Evolutionary conservation across 1,140 invertebrate species (phyloP), one percentile per base, ranked within the genome.

Genomic region (Aphaenogaster floridana): DNA sequence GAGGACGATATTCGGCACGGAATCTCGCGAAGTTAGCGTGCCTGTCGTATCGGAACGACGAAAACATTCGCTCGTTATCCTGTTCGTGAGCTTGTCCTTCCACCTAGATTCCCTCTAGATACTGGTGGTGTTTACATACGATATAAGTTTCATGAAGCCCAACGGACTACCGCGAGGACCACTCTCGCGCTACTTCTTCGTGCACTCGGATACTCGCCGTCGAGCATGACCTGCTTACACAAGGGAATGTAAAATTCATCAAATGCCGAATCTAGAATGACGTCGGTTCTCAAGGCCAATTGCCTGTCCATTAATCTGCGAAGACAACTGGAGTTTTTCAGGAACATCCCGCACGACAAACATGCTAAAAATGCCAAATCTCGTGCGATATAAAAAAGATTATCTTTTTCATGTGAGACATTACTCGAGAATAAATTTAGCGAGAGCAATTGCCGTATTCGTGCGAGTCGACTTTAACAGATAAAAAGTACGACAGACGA

Each of bases 81-180:
- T 57, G 52, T 69, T 76, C 54, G 45, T 17, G 64, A 21, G 45
- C 71, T 52, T 77, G 28, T 50, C 17, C 39, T 59, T 84, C 9
- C 39, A 48, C 8, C n/a, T 42, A 48, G 50, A 36, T 36, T 34
- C 42, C 34, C n/a, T 69, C 61, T 63, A 36, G 42, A 57, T 48
- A 48, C 57, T 63, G 68, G 17, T n/a, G 17, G 59, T 61, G 79
- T 76, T 87, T 90, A 90, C 78, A 45, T 57, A 68, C 63, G 54
- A 90, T 90, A 86, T 76, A 90, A 90, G 71, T 90, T 90, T 90
- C 89, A 90, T 90, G 89, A 90, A 66, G 66, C 21, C 54, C 66
- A 69, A 71, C 83, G 86, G 74, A 90, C 39, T 28, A 39, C 21
- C 64, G 42, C 34, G 34, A 80, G 36, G 71, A 63, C 48, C 39